Conservation (phyloP, 2,888 invertebrate species). For the Cephalotes varians region DNA sequence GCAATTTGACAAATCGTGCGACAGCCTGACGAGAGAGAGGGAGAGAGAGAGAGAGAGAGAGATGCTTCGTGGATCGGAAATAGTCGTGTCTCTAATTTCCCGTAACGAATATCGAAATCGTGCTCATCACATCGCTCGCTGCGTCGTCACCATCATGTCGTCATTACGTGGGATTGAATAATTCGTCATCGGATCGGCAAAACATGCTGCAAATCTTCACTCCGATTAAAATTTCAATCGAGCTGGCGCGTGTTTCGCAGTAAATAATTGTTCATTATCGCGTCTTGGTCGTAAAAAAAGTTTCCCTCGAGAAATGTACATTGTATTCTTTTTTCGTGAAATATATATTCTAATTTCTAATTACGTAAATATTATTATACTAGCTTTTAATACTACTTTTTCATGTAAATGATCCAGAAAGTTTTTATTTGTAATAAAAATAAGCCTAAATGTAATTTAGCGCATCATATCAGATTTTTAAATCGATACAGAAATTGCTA, state of each 20-base stretch:
- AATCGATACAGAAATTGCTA: not conserved
- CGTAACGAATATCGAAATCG: slow-evolving; percentile 46
- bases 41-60: not conserved
- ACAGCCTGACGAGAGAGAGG: not conserved
- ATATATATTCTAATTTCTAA: not conserved
- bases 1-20: slow-evolving; percentile 15
- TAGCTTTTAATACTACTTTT: not conserved
- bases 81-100: slow-evolving; percentile 47
- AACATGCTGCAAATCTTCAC: slow-evolving; percentile 53
- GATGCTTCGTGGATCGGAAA: slow-evolving; percentile 11
- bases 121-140: slow-evolving; percentile 33
- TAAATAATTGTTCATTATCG: slow-evolving; percentile 20
- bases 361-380: not conserved
- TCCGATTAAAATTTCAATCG: slow-evolving; percentile 53
- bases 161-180: slow-evolving; percentile 55
- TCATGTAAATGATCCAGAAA: not conserved
- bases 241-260: not conserved
- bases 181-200: slow-evolving; percentile 11
- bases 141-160: not conserved
- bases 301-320: not conserved
- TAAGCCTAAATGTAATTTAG: not conserved
- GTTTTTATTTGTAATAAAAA: not conserved
- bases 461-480: not conserved
- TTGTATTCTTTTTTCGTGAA: not conserved
- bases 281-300: not conserved